phyloP scores from a whole-genome alignment of 2,113 vertebrate genomes.

The Ceyx cyanopectus region DNA sequence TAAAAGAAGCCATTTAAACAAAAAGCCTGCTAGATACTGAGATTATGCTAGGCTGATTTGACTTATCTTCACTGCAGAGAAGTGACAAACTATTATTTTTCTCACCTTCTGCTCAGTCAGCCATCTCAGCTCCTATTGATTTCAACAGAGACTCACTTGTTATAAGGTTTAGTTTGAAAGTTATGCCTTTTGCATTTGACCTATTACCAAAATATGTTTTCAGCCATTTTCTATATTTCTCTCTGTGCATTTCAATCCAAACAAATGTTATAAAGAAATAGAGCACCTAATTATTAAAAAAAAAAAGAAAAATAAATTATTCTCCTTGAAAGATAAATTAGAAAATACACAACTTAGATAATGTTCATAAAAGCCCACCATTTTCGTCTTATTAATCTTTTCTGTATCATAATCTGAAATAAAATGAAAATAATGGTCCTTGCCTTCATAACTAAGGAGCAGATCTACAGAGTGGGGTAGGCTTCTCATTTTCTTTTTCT shows the following conservation, averaged over 20 bases:
- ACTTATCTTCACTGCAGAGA: not conserved
- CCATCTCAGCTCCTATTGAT: conserved; percentile 23
- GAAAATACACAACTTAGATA: not conserved
- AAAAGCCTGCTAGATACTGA: not conserved
- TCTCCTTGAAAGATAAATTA: not conserved
- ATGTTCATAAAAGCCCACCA: not conserved
- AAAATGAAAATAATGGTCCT: conserved; percentile 5
- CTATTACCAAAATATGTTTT: not conserved
- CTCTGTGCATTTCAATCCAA: not conserved
- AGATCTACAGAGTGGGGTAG: not conserved
- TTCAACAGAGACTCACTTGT: not conserved
- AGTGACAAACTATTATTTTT: conserved; percentile 25
- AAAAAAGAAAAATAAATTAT: too few species aligned
- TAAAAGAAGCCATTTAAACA: not conserved
- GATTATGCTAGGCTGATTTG: not conserved
- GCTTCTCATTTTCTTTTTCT: not conserved
- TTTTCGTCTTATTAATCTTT: not conserved
- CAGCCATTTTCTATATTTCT: not conserved
- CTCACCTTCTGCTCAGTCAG: conserved; percentile 19
- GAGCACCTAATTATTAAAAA: not conserved
- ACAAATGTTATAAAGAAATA: not conserved
- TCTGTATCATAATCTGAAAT: not conserved
- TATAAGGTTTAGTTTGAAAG: not conserved
- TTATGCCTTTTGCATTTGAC: not conserved
- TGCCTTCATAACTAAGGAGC: not conserved